Evolutionary conservation across 2,113 vertebrate genomes (phyloP).

Genomic region (Microcebus ravelobensis): DNA sequence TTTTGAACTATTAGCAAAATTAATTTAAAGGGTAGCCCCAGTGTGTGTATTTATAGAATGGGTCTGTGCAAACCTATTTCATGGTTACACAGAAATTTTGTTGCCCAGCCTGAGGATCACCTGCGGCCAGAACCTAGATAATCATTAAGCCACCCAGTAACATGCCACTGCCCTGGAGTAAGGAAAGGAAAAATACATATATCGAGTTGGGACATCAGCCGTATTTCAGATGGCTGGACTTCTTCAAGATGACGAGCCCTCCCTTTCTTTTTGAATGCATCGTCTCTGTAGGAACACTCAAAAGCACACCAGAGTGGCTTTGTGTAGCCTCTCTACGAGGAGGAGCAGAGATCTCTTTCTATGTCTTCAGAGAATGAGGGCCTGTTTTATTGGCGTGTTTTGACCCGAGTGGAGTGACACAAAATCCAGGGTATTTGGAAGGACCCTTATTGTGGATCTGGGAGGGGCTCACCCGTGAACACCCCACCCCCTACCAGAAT

Average conservation of each 20-base stretch:
- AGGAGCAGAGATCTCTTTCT: neutral
- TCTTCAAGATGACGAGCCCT: neutral
- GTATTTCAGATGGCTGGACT: slow-evolving; percentile 41
- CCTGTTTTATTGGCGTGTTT: neutral
- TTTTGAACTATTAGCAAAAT: slow-evolving; percentile 36
- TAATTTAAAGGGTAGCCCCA: slow-evolving; percentile 19
- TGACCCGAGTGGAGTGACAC: neutral
- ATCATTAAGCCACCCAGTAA: slow-evolving; percentile 71
- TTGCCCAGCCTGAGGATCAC: slow-evolving; percentile 31
- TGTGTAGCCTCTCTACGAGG: neutral
- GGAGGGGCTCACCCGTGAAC: neutral
- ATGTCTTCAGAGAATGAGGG: neutral
- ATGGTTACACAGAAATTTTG: slow-evolving; percentile 57
- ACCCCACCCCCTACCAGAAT: neutral
- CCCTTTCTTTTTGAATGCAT: neutral
- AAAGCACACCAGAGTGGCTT: neutral
- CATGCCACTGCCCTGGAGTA: neutral
- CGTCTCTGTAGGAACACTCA: neutral
- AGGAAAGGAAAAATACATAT: slow-evolving; percentile 54
- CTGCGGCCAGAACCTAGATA: slow-evolving; percentile 58
- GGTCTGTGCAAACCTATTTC: slow-evolving; percentile 40
- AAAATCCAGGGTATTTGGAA: neutral
- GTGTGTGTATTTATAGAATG: slow-evolving; percentile 44
- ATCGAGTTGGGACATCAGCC: slow-evolving; percentile 65
- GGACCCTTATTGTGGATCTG: neutral